These are phyloP conservation scores for Cylloceria caligata DNA, from an alignment of 2,888 invertebrate genomes.

Conservation along the genomic window DNA sequence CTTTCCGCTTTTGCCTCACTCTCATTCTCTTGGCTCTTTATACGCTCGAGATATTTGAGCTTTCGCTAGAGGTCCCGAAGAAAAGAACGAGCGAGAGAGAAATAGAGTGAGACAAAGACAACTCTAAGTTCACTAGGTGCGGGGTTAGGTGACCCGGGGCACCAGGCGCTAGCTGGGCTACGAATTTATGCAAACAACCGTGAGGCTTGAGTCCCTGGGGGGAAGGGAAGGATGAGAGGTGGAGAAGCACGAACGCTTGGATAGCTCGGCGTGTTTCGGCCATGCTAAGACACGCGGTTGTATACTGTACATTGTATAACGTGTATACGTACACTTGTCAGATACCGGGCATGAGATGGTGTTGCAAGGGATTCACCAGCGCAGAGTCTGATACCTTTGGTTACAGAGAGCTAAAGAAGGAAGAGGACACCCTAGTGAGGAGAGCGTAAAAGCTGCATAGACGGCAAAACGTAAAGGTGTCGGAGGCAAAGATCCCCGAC, in stretches of 20 bases:
- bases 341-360: neutral
- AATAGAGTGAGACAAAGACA: constrained; percentile 13
- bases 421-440: neutral
- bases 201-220: constrained; percentile 59
- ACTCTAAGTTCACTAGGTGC: constrained; percentile 28
- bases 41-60: constrained; percentile 59
- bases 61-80: constrained; percentile 50
- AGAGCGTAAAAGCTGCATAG: neutral
- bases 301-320: too few species aligned
- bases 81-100: constrained; percentile 16
- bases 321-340: neutral
- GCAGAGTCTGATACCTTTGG: constrained; percentile 19
- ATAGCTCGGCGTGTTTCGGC: constrained; percentile 21
- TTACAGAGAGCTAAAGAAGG: constrained; percentile 27
- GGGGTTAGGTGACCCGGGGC: constrained; percentile 26
- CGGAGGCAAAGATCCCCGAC: constrained; percentile 47
- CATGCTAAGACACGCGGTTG: constrained; percentile 2
- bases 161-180: constrained; percentile 25
- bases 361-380: neutral
- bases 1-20: constrained; percentile 37
- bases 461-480: constrained; percentile 21
- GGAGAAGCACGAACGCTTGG: constrained; percentile 41
- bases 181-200: constrained; percentile 68
- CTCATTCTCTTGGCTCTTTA: constrained; percentile 51
- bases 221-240: too few species aligned